Percentiles rank a stretch among this genome's conserved stretches.
Evolutionary conservation across 2,797 vertebrate genomes (phyloP).

Genomic region (Poliocrania exsul): DNA sequence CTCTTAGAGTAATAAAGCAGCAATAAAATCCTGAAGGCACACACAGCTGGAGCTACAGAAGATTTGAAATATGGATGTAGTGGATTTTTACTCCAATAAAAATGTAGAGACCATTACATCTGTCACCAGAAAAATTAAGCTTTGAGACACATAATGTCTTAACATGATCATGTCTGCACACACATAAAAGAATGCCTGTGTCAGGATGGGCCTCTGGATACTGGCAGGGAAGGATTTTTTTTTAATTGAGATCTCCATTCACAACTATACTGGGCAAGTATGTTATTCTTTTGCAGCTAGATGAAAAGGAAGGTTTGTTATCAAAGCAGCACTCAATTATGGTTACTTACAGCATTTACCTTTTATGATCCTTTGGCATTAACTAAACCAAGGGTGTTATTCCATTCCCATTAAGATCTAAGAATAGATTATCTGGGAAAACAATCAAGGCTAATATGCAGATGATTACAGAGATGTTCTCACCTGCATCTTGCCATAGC

Average conservation of each 20-base stretch:
- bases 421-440: neutral
- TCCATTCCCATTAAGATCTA: neutral
- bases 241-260: neutral
- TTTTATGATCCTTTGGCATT: neutral
- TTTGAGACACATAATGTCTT: neutral
- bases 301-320: neutral
- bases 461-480: neutral
- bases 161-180: accelerated
- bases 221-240: neutral
- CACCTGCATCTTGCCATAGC: neutral
- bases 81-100: neutral
- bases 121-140: neutral
- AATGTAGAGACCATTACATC: neutral
- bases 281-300: neutral
- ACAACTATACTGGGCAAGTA: neutral
- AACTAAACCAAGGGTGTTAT: neutral
- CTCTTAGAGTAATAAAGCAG: neutral
- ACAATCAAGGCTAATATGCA: neutral
- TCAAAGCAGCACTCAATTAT: neutral
- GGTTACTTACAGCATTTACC: neutral
- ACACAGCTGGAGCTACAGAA: neutral
- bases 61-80: neutral
- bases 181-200: neutral
- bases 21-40: neutral
- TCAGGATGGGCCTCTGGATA: neutral